Evolutionary conservation across 2,888 invertebrate species (phyloP).

Genomic region (Drosophila multiciliata): DNA sequence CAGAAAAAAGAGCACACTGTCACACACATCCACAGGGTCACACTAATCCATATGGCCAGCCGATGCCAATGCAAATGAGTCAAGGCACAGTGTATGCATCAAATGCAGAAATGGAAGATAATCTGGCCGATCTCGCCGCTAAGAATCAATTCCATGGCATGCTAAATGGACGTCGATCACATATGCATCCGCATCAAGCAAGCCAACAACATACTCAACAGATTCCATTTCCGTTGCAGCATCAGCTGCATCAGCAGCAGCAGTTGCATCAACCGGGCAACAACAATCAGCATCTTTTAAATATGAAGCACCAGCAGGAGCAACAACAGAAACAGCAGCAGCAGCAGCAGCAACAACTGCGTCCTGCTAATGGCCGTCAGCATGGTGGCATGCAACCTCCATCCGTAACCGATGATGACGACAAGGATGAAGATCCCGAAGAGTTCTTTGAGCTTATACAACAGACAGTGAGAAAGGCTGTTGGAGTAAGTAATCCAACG

Average conservation of each 20-base stretch:
- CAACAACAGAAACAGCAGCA: slow-evolving; percentile 11
- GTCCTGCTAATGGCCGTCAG: slow-evolving; percentile 18
- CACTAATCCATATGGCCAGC: slow-evolving; percentile 31
- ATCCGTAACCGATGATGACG: slow-evolving; percentile 56
- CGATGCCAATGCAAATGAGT: slow-evolving; percentile 26
- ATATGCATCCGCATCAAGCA: slow-evolving; percentile 31
- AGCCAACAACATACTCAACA: slow-evolving; percentile 24
- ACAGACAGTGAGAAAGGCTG: slow-evolving; percentile 80
- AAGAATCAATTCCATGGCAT: slow-evolving; percentile 43
- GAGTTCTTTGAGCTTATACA: slow-evolving; percentile 83
- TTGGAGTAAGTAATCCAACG: slow-evolving; percentile 65
- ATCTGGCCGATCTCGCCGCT: slow-evolving; percentile 42
- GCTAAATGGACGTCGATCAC: slow-evolving; percentile 20
- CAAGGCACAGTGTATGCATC: slow-evolving; percentile 46
- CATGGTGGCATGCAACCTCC: slow-evolving; percentile 29
- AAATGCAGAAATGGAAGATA: slow-evolving; percentile 29
- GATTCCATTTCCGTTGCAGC: slow-evolving; percentile 51
- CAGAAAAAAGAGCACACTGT: slow-evolving; percentile 29
- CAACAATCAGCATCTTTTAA: slow-evolving; percentile 25
- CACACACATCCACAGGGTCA: slow-evolving; percentile 35
- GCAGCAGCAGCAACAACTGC: slow-evolving; percentile 14
- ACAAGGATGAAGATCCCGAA: slow-evolving; percentile 82
- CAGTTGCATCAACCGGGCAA: slow-evolving; percentile 21
- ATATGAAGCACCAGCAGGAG: slow-evolving; percentile 25
- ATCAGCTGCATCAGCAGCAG: slow-evolving; percentile 70